Evolutionary conservation across 2,888 invertebrate genomes (phyloP).

Genomic region (Cheilosia pagana): DNA sequence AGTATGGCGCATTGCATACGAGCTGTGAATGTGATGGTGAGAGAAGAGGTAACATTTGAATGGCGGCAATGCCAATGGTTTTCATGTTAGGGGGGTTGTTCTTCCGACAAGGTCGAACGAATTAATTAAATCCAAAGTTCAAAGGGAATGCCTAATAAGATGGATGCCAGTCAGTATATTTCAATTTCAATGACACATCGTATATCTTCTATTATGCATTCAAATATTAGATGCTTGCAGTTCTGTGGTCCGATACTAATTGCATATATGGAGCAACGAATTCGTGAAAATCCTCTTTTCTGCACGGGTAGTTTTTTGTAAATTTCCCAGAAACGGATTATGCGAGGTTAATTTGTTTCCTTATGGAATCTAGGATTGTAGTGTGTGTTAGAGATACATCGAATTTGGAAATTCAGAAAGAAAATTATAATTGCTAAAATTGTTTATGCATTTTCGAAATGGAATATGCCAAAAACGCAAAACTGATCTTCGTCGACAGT

Average conservation of each 20-base stretch:
- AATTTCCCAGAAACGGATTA: no score
- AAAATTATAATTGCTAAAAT: no score
- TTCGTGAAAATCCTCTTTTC: background rate
- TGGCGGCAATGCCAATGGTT: slow-evolving; percentile 21
- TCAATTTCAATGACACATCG: slow-evolving; percentile 22
- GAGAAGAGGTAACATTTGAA: slow-evolving; percentile 23
- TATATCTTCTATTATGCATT: background rate
- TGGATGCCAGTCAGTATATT: slow-evolving; percentile 26
- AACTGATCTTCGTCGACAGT: no score
- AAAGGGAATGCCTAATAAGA: slow-evolving; percentile 47
- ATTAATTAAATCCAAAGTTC: slow-evolving; percentile 45
- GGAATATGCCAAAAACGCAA: no score
- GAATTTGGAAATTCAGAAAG: no score
- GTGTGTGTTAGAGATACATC: no score
- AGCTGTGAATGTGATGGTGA: background rate
- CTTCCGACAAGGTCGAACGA: slow-evolving; percentile 40
- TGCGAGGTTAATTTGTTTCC: no score
- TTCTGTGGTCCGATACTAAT: slow-evolving; percentile 5
- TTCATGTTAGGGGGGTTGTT: slow-evolving; percentile 22
- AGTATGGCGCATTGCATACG: slow-evolving; percentile 1
- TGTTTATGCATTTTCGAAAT: no score
- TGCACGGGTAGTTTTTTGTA: background rate
- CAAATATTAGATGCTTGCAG: background rate
- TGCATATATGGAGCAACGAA: background rate
- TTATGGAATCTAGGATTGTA: no score